These are phyloP conservation scores for Chloropsis cyanopogon DNA, from an alignment of 2,113 vertebrate species.

Conservation along the genomic window DNA sequence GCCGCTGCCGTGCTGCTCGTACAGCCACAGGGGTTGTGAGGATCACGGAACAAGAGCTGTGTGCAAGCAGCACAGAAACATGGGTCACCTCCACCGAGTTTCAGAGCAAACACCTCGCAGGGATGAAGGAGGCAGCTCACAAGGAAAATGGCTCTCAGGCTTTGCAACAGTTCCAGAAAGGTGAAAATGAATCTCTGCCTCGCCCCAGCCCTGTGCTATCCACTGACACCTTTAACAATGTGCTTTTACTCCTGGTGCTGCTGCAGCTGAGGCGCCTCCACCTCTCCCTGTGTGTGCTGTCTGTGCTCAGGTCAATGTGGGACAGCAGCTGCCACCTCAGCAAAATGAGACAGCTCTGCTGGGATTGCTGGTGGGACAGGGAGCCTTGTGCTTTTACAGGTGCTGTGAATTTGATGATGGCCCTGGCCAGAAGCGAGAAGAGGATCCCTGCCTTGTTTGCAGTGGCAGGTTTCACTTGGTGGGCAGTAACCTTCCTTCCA, in stretches of 20 bases:
- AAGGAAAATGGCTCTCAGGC: background rate
- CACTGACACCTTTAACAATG: background rate
- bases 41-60: background rate
- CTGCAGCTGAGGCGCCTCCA: background rate
- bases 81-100: background rate
- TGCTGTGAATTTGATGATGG: accelerated
- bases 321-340: background rate
- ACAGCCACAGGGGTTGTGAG: background rate
- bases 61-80: background rate
- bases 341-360: background rate
- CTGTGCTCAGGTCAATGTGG: accelerated
- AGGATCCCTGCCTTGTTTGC: background rate
- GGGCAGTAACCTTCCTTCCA: background rate
- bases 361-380: background rate
- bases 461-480: accelerated
- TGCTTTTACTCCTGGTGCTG: background rate
- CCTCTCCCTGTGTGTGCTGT: accelerated
- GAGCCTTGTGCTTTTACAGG: background rate
- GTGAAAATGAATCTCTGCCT: background rate
- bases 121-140: background rate
- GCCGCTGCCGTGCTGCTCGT: no score
- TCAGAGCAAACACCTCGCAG: background rate
- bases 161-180: background rate
- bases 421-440: background rate
- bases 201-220: background rate